Percentiles rank a stretch among this genome's conserved stretches.
Conservation (phyloP, 2,797 vertebrate genomes). For the Halcyon badia region DNA sequence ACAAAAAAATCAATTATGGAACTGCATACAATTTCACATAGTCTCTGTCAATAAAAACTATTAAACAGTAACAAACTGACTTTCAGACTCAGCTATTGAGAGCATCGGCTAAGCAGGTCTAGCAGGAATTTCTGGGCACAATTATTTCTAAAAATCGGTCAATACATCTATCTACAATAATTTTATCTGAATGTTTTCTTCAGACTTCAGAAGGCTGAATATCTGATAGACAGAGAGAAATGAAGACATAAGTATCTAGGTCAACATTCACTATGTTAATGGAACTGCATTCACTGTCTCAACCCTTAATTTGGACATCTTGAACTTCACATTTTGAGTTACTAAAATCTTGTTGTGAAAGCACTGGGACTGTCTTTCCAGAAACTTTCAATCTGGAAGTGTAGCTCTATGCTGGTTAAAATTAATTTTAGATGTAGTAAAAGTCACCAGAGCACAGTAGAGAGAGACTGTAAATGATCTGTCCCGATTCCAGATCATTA, state of each 20-base stretch:
- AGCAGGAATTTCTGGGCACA: background rate
- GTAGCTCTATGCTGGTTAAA: background rate
- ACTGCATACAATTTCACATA: background rate
- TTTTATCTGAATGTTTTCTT: conserved; percentile 13
- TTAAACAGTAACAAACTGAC: background rate
- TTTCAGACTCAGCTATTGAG: background rate
- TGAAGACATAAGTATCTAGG: background rate
- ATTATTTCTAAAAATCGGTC: background rate
- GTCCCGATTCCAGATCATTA: background rate
- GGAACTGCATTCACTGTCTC: background rate
- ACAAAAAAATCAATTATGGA: background rate
- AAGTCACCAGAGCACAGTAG: background rate
- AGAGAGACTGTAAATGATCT: background rate
- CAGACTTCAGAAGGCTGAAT: background rate
- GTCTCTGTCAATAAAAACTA: conserved; percentile 21
- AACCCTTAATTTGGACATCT: background rate
- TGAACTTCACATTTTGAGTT: background rate
- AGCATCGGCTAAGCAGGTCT: background rate
- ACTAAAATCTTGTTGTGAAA: background rate
- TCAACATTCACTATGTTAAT: background rate
- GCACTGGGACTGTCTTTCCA: background rate
- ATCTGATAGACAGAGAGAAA: background rate
- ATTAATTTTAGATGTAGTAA: background rate
- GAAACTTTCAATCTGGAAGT: background rate
- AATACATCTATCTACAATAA: background rate